Conservation (phyloP, 2,888 invertebrate species). For the Nebria brevicollis region DNA sequence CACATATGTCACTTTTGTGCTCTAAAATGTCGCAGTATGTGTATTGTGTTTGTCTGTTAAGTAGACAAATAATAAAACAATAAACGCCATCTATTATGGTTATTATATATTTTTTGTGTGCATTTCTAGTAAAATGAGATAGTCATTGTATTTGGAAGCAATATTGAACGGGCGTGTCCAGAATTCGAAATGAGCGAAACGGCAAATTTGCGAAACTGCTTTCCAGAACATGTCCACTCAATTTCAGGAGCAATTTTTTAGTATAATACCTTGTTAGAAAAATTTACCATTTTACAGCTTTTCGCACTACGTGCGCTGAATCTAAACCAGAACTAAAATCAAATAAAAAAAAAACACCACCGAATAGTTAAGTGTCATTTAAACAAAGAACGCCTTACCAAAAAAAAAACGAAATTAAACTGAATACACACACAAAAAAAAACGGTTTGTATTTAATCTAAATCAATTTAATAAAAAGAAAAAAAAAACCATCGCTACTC, state of each 20-base stretch:
- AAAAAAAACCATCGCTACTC: background rate
- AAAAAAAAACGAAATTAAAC: background rate
- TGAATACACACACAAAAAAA: background rate
- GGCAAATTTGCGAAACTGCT: background rate
- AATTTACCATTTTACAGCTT: constrained; percentile 33
- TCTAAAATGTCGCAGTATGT: too few species aligned
- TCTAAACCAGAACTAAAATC: background rate
- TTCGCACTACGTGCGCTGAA: constrained; percentile 30
- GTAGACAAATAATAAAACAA: too few species aligned
- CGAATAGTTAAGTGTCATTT: background rate
- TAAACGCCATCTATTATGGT: too few species aligned
- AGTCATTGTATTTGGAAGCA: background rate
- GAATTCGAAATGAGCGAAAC: background rate
- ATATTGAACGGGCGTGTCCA: background rate
- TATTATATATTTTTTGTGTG: background rate
- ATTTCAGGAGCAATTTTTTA: constrained; percentile 43
- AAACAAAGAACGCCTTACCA: background rate
- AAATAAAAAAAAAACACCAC: background rate
- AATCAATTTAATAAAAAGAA: background rate
- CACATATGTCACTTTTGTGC: too few species aligned
- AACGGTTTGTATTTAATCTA: background rate
- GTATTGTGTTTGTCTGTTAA: too few species aligned
- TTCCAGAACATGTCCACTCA: background rate
- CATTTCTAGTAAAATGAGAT: background rate
- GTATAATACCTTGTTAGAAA: constrained; percentile 36